These are phyloP conservation scores for Eupeodes luniger DNA, from an alignment of 2,888 invertebrate genomes.

Conservation along the genomic window DNA sequence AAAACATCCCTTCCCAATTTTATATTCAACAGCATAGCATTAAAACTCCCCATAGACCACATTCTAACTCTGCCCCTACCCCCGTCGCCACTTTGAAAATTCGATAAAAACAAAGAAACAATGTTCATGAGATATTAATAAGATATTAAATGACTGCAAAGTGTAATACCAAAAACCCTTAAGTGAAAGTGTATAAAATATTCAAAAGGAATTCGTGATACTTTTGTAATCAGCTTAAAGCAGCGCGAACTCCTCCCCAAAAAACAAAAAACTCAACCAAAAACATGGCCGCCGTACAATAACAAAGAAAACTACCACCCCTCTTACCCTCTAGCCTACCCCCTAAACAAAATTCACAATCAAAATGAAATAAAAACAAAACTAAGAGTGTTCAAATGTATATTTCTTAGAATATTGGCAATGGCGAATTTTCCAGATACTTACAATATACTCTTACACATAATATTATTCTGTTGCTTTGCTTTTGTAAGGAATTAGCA, in stretches of 20 bases:
- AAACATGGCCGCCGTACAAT: background rate
- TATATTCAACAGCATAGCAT: background rate
- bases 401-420: background rate
- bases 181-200: constrained; percentile 71
- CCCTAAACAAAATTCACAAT: background rate
- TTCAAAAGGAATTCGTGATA: constrained; percentile 58
- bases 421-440: background rate
- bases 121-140: constrained; percentile 67
- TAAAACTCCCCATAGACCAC: background rate
- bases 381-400: background rate
- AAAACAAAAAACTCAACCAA: too few relatives aligned
- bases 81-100: background rate
- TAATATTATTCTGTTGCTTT: background rate
- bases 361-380: background rate
- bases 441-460: background rate
- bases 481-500: constrained; percentile 20
- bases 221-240: constrained; percentile 36
- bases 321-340: background rate
- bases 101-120: constrained; percentile 18
- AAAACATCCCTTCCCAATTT: background rate
- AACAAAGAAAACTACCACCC: background rate
- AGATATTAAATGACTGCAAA: constrained; percentile 74
- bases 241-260: background rate
- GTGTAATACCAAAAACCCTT: constrained; percentile 67
- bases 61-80: background rate